phyloP scores from a whole-genome alignment of 1,140 invertebrate genomes.

The Agrilus planipennis region DNA sequence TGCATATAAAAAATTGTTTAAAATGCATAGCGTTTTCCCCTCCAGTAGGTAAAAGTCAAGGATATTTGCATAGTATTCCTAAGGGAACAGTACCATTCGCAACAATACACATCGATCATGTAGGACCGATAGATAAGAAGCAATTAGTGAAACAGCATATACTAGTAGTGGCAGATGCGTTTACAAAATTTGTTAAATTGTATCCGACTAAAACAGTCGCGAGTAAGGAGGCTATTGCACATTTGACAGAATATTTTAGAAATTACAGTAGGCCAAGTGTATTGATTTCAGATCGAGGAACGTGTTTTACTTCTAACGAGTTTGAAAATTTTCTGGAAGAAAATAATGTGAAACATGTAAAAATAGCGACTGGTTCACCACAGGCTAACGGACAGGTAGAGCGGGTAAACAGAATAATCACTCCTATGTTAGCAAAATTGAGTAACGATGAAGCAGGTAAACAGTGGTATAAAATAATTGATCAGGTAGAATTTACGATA shows the following conservation, averaged over 20 bases:
- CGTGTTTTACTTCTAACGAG: slow-evolving; percentile 20
- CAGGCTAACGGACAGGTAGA: slow-evolving; percentile 9
- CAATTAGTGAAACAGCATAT: slow-evolving; percentile 10
- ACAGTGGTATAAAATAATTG: slow-evolving; percentile 3
- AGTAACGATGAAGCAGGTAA: not conserved
- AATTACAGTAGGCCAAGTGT: slow-evolving; percentile 16
- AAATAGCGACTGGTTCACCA: slow-evolving; percentile 6
- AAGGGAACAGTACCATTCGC: slow-evolving; percentile 21
- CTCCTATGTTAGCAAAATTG: slow-evolving; percentile 14
- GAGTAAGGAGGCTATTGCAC: slow-evolving; percentile 12
- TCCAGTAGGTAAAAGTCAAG: slow-evolving; percentile 14
- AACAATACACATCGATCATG: slow-evolving; percentile 23
- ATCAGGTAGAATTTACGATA: slow-evolving; percentile 5
- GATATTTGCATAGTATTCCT: slow-evolving; percentile 20
- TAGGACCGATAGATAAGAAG: slow-evolving; percentile 18
- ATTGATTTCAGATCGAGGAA: slow-evolving; percentile 24
- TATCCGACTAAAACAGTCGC: slow-evolving; percentile 13
- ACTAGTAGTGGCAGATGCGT: slow-evolving; percentile 15
- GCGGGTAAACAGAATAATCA: slow-evolving; percentile 10
- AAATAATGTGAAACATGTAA: slow-evolving; percentile 5
- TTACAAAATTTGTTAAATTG: slow-evolving; percentile 20
- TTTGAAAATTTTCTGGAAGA: slow-evolving; percentile 17
- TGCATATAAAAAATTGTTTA: slow-evolving; percentile 16
- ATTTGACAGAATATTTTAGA: slow-evolving; percentile 14
- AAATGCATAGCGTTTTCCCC: slow-evolving; percentile 20